These are phyloP conservation scores for Mormyrops attenuatus DNA, from an alignment of 2,797 vertebrate species.

Conservation along the genomic window DNA sequence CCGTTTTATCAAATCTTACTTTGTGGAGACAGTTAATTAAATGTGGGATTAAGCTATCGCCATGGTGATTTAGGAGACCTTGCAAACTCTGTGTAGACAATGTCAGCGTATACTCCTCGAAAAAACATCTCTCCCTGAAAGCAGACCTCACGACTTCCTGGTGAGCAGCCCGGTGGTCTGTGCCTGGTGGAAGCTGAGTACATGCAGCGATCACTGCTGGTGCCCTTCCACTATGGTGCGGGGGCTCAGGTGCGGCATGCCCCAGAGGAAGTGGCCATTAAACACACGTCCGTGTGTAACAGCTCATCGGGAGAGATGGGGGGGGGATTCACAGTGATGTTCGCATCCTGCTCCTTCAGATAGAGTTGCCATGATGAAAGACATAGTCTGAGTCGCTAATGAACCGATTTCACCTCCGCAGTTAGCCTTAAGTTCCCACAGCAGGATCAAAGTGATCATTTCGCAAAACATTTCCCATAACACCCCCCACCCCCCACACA, in stretches of 20 bases:
- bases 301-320: not conserved
- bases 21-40: not conserved
- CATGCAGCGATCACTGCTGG: not conserved
- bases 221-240: not conserved
- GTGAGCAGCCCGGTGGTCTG: not conserved
- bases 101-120: not conserved
- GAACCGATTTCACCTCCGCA: not conserved
- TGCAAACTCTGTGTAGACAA: not conserved
- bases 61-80: not conserved
- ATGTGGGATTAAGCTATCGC: not conserved
- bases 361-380: not conserved
- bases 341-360: not conserved
- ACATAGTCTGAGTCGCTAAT: not conserved
- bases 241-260: not conserved
- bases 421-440: not conserved
- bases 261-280: not conserved
- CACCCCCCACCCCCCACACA: no score
- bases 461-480: not conserved
- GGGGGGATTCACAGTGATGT: not conserved
- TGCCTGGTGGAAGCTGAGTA: not conserved
- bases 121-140: not conserved
- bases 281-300: not conserved
- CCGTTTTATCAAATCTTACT: not conserved
- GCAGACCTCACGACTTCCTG: not conserved
- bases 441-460: not conserved